Conservation (phyloP, 2,113 vertebrate species). For the Opisthocomus hoazin region DNA sequence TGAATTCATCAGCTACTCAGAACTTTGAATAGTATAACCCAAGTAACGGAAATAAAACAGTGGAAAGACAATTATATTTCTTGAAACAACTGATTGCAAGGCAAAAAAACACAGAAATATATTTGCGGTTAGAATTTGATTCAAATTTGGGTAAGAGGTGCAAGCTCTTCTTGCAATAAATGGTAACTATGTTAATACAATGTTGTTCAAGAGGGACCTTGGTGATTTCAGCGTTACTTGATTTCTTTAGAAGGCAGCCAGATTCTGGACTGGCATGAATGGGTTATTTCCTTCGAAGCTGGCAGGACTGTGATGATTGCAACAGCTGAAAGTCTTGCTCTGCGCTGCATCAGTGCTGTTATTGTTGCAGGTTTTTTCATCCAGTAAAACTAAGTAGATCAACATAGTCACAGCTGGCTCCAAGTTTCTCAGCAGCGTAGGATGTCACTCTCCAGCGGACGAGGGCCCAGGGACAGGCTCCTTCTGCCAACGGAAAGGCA, state of each 20-base stretch:
- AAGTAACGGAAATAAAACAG: background rate
- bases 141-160: background rate
- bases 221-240: background rate
- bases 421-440: background rate
- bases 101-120: background rate
- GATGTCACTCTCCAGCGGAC: background rate
- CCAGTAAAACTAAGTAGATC: conserved; percentile 16
- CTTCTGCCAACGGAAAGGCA: background rate
- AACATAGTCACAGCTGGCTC: background rate
- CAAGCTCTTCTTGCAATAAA: background rate
- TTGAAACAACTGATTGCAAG: background rate
- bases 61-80: background rate
- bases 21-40: background rate
- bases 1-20: background rate
- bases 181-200: background rate
- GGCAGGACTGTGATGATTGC: background rate
- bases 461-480: background rate
- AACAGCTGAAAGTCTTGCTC: conserved; percentile 14
- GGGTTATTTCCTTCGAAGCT: background rate
- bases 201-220: background rate
- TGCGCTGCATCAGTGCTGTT: background rate
- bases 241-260: background rate
- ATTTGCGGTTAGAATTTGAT: background rate
- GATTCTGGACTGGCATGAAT: background rate
- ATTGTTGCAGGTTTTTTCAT: background rate